phyloP scores from a whole-genome alignment of 2,113 vertebrate genomes.

The Naja naja region DNA sequence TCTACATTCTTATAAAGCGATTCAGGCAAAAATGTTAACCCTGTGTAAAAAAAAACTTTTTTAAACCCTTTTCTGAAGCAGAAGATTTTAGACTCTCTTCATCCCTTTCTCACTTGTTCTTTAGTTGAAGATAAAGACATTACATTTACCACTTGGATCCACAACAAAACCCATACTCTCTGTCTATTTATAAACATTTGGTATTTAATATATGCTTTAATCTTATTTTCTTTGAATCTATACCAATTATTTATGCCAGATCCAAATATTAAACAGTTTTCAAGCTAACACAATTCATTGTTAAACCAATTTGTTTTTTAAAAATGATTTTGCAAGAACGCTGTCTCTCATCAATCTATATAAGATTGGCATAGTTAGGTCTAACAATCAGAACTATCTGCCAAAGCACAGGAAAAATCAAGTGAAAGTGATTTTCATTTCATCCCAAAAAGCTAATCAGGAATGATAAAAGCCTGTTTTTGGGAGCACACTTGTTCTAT shows the following conservation, averaged over 20 bases:
- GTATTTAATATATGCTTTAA: neutral
- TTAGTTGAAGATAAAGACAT: neutral
- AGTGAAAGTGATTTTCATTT: neutral
- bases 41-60: neutral
- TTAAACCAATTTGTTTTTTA: neutral
- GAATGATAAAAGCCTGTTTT: neutral
- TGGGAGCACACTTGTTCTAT: neutral
- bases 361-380: neutral
- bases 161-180: neutral
- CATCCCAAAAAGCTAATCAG: neutral
- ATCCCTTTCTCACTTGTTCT: neutral
- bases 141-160: neutral
- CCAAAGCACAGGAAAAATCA: neutral
- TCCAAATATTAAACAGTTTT: neutral
- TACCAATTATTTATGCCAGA: neutral
- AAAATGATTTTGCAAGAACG: neutral
- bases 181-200: neutral
- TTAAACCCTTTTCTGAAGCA: neutral
- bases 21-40: conserved; percentile 41
- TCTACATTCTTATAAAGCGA: conserved; percentile 45
- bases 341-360: neutral
- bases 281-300: neutral
- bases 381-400: neutral
- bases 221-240: neutral
- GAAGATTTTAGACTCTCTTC: neutral